Conservation (phyloP, 2,888 invertebrate genomes). For the Cataglyphis albicans region DNA sequence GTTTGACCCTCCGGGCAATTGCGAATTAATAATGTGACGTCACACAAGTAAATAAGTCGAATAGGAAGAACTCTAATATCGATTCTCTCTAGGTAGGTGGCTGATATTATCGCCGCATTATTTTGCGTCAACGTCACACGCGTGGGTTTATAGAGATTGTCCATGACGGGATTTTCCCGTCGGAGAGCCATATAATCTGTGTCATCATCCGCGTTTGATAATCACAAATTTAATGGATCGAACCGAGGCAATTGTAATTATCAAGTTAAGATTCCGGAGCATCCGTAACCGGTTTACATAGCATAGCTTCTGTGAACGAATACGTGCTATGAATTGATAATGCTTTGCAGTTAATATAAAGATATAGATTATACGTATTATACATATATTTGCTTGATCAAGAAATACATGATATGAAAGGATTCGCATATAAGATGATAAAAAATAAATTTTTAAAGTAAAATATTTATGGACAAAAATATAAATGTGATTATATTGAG, state of each 20-base stretch:
- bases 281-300: slow-evolving; percentile 11
- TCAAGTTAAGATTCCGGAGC: slow-evolving; percentile 8
- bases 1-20: slow-evolving; percentile 10
- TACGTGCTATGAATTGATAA: slow-evolving; percentile 1
- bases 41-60: slow-evolving; percentile 29
- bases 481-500: not conserved
- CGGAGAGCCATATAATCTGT: slow-evolving; percentile 26
- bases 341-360: not conserved
- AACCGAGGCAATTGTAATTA: slow-evolving; percentile 26
- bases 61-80: slow-evolving; percentile 20
- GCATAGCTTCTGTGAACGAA: not conserved
- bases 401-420: not conserved
- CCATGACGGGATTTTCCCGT: slow-evolving; percentile 7
- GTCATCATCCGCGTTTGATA: not conserved
- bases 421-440: not conserved
- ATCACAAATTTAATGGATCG: slow-evolving; percentile 22
- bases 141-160: slow-evolving; percentile 4
- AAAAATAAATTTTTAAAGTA: not conserved
- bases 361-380: slow-evolving; percentile 17
- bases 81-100: slow-evolving; percentile 25
- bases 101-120: slow-evolving; percentile 12
- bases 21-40: slow-evolving; percentile 19
- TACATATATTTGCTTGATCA: not conserved
- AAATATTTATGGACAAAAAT: not conserved
- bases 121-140: not conserved